These are phyloP conservation scores for Thunnus maccoyii DNA, from an alignment of 2,113 vertebrate species.

Conservation along the genomic window DNA sequence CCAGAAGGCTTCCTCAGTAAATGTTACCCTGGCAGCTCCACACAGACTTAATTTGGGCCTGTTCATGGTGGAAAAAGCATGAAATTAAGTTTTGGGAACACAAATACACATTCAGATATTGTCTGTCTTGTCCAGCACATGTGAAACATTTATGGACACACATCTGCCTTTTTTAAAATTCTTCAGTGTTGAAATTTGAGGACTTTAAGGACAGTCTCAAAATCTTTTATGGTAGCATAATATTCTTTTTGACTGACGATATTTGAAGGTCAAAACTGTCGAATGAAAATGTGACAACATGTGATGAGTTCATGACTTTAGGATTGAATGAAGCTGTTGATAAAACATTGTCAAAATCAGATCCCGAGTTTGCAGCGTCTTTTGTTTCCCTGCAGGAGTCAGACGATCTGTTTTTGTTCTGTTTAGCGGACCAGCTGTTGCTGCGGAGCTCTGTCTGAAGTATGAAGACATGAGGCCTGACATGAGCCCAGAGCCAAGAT, in stretches of 20 bases:
- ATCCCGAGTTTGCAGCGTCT: not conserved
- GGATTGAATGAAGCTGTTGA: not conserved
- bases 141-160: no score
- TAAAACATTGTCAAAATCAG: not conserved
- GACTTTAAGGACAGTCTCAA: no score
- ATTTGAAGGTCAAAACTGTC: not conserved
- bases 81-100: no score
- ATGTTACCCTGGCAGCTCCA: no score
- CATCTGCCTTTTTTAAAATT: no score
- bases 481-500: slow-evolving; percentile 36
- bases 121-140: no score
- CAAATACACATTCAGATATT: no score
- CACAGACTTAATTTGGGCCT: no score
- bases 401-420: slow-evolving; percentile 42
- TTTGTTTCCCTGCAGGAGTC: slow-evolving; percentile 36
- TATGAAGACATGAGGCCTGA: slow-evolving; percentile 54
- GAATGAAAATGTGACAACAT: not conserved
- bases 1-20: no score
- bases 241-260: not conserved
- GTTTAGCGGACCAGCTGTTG: slow-evolving; percentile 59
- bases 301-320: not conserved
- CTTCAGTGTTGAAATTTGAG: no score
- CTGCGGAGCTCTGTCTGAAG: slow-evolving; percentile 33
- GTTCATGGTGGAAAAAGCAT: no score
- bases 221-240: no score